A percentile compares a stretch with the other conserved stretches of the same genome.
These are phyloP conservation scores for Pituophis catenifer DNA, from an alignment of 2,113 vertebrate genomes.

Conservation along the genomic window DNA sequence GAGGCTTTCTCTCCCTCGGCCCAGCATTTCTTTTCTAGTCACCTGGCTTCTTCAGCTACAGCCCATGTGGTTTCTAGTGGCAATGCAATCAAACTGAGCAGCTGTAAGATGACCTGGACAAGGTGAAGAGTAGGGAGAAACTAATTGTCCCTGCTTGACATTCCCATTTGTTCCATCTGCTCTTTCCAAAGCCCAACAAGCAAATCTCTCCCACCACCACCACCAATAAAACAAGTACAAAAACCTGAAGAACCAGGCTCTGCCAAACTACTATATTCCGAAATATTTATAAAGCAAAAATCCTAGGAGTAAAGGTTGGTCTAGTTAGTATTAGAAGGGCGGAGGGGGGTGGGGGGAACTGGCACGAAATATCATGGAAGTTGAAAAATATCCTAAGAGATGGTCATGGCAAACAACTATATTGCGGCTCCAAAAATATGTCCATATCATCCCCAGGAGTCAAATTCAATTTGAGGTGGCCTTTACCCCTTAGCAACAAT, in stretches of 20 bases:
- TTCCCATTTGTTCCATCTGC: background rate
- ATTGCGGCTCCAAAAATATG: background rate
- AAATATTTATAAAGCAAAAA: background rate
- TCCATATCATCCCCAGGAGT: background rate
- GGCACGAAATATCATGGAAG: background rate
- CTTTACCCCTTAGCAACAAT: background rate
- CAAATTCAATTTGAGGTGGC: background rate
- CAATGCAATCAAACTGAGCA: background rate
- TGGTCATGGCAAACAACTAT: background rate
- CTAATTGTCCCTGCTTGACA: background rate
- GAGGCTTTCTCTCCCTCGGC: background rate
- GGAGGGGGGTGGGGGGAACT: no score
- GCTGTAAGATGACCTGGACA: background rate
- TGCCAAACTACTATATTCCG: background rate
- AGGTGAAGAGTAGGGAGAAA: background rate
- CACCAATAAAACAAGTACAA: background rate
- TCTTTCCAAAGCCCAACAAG: background rate
- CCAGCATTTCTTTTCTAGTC: background rate
- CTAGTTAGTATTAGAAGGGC: background rate
- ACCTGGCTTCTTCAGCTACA: background rate
- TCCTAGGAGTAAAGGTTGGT: background rate
- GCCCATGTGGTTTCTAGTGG: background rate
- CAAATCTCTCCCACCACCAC: background rate
- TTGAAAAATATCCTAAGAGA: background rate
- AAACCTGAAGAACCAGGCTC: no score